These are phyloP conservation scores for Blennius ocellaris DNA, from an alignment of 2,113 vertebrate genomes.

Conservation along the genomic window DNA sequence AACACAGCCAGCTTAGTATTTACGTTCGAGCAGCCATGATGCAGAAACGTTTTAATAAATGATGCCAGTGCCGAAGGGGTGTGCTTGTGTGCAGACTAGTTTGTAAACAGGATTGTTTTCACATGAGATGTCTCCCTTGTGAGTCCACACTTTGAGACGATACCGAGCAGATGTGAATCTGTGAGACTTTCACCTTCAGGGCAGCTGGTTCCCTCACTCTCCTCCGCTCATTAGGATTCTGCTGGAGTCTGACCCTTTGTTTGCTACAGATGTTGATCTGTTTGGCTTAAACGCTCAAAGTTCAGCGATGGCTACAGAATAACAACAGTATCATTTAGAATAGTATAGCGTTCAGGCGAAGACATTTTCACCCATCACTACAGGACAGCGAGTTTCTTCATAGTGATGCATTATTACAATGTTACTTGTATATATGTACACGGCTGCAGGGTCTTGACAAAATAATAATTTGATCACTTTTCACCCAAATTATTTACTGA, in stretches of 20 bases:
- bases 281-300: slow-evolving; percentile 42
- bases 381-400: slow-evolving; percentile 20
- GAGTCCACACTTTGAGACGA: slow-evolving; percentile 18
- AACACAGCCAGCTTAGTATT: background rate
- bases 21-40: background rate
- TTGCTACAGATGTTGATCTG: slow-evolving; percentile 54
- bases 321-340: slow-evolving; percentile 17
- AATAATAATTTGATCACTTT: too few relatives aligned
- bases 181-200: slow-evolving; percentile 51
- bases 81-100: slow-evolving; percentile 26
- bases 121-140: slow-evolving; percentile 14
- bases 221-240: slow-evolving; percentile 51
- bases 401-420: background rate
- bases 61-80: background rate
- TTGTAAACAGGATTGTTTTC: background rate
- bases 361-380: slow-evolving; percentile 5
- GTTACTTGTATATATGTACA: background rate
- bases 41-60: background rate
- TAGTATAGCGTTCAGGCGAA: background rate
- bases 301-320: slow-evolving; percentile 42
- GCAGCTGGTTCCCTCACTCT: background rate
- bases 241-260: slow-evolving; percentile 37
- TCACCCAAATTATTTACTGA: too few relatives aligned
- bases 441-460: background rate
- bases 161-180: slow-evolving; percentile 55